Evolutionary conservation across 1,140 invertebrate species (phyloP).

Genomic region (Amyelois transitella): DNA sequence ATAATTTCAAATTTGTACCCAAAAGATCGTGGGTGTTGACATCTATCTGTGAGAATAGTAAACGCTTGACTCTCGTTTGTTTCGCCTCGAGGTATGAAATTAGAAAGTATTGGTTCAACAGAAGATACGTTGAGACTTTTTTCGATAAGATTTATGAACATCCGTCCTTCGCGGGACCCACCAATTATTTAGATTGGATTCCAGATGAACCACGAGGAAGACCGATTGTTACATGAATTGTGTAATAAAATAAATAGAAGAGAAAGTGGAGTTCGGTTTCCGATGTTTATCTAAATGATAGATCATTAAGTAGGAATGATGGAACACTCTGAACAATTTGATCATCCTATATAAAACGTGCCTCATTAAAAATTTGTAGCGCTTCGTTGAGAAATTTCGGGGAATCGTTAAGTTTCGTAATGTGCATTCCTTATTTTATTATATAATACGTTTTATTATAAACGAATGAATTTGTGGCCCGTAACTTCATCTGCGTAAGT

Average conservation of each 20-base stretch:
- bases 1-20: slow-evolving; percentile 4
- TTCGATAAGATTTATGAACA: slow-evolving; percentile 64
- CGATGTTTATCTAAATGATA: slow-evolving; percentile 20
- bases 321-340: neutral
- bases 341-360: neutral
- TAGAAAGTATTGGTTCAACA: slow-evolving; percentile 58
- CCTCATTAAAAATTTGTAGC: neutral
- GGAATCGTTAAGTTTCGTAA: neutral
- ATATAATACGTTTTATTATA: neutral
- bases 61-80: slow-evolving; percentile 57
- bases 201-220: slow-evolving; percentile 29
- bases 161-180: slow-evolving; percentile 26
- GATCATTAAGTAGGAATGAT: slow-evolving; percentile 3
- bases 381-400: neutral
- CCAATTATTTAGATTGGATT: slow-evolving; percentile 54
- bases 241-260: slow-evolving; percentile 22
- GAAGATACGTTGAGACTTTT: slow-evolving; percentile 36
- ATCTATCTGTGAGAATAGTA: slow-evolving; percentile 43
- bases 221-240: slow-evolving; percentile 16
- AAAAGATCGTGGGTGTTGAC: slow-evolving; percentile 18
- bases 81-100: slow-evolving; percentile 59
- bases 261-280: slow-evolving; percentile 15
- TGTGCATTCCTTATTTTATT: neutral
- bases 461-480: no score
- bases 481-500: no score